phyloP scores from a whole-genome alignment of 2,797 vertebrate species.

The Channa striata region DNA sequence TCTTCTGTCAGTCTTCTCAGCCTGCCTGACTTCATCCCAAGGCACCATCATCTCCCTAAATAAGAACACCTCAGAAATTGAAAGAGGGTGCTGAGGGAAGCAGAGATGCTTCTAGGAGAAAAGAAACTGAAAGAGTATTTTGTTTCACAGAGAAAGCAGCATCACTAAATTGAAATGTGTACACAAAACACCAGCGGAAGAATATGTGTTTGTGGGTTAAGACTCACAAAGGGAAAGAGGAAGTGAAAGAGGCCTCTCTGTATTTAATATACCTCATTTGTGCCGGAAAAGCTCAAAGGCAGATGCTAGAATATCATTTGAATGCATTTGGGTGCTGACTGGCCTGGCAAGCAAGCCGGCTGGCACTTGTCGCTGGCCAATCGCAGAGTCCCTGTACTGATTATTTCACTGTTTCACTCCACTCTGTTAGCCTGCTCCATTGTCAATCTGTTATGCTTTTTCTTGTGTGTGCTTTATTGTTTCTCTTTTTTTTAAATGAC shows the following conservation, averaged over 20 bases:
- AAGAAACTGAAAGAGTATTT: conserved; percentile 34
- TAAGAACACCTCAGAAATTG: conserved; percentile 63
- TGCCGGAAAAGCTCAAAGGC: conserved; percentile 58
- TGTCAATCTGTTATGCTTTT: conserved; percentile 28
- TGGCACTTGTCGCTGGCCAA: conserved; percentile 57
- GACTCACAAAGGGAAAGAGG: conserved; percentile 2
- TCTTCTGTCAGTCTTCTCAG: conserved; percentile 42
- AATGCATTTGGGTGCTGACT: conserved; percentile 55
- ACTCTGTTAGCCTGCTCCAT: conserved; percentile 45
- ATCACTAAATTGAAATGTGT: conserved; percentile 46
- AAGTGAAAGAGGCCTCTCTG: conserved; percentile 30
- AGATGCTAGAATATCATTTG: conserved; percentile 67
- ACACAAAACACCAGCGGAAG: conserved; percentile 36
- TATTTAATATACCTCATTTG: conserved; percentile 65
- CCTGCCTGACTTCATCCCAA: conserved; percentile 42
- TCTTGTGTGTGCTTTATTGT: conserved; percentile 14
- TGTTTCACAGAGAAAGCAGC: conserved; percentile 42
- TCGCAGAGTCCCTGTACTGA: conserved; percentile 35
- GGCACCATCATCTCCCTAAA: conserved; percentile 50
- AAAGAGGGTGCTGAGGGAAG: conserved; percentile 26
- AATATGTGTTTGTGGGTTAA: conserved; percentile 11
- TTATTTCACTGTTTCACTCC: conserved; percentile 54
- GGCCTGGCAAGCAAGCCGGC: conserved; percentile 36
- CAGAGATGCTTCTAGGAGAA: conserved; percentile 8
- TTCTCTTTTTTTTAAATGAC: conserved; percentile 12